Conservation (phyloP, 2,797 vertebrate species). For the Clarias pachynema region DNA sequence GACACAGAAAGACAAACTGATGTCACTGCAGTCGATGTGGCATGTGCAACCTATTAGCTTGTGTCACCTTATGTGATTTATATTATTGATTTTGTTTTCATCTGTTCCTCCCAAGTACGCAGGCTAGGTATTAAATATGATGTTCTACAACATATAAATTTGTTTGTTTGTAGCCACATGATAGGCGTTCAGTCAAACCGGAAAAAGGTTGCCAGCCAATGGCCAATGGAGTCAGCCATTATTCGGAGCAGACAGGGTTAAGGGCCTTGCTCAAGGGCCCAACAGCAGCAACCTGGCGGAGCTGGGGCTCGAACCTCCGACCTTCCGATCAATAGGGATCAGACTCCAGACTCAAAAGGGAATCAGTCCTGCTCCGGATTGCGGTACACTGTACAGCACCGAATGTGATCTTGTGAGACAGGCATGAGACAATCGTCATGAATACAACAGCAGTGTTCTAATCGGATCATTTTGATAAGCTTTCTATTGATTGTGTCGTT, state of each 20-base stretch:
- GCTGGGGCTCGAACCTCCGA: no score
- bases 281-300: no score
- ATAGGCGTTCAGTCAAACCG: no score
- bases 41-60: background rate
- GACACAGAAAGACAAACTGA: background rate
- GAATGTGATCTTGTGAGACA: no score
- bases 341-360: conserved; percentile 8
- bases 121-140: background rate
- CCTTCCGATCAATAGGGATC: no score
- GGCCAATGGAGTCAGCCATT: no score
- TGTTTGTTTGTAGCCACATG: no score
- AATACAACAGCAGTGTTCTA: background rate
- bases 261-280: no score
- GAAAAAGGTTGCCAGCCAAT: no score
- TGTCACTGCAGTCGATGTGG: background rate
- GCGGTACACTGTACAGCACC: background rate
- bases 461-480: background rate
- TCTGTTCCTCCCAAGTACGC: background rate
- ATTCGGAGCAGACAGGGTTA: no score
- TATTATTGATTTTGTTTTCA: background rate
- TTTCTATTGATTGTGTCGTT: conserved; percentile 36
- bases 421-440: background rate
- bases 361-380: background rate
- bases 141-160: background rate
- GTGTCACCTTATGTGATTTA: background rate